These are phyloP conservation scores for Micronycteris hirsuta DNA, from an alignment of 2,113 vertebrate species.

Conservation along the genomic window DNA sequence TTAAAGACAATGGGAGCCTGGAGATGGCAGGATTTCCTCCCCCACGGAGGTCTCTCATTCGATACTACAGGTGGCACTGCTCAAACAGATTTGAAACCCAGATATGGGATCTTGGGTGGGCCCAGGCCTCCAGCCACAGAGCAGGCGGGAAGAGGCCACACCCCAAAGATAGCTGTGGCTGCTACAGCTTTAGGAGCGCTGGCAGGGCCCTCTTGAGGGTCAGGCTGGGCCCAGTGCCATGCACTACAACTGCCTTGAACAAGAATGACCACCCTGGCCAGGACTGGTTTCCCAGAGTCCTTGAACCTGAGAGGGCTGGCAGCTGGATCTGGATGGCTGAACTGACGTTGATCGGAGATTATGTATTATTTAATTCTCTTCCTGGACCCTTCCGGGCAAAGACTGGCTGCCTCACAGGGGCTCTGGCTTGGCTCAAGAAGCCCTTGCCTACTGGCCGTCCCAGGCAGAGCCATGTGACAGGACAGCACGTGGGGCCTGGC, in stretches of 20 bases:
- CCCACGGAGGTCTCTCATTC: not conserved
- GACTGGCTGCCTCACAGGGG: not conserved
- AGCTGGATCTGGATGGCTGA: not conserved
- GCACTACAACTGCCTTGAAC: not conserved
- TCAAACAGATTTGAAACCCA: rapidly evolving
- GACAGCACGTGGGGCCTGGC: not conserved
- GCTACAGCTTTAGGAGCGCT: rapidly evolving
- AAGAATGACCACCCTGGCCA: not conserved
- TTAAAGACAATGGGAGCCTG: not conserved
- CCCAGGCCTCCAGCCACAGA: not conserved
- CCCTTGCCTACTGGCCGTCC: not conserved
- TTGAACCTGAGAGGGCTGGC: slow-evolving; percentile 15
- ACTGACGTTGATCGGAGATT: not conserved
- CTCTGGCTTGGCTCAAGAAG: not conserved
- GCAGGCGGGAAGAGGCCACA: not conserved
- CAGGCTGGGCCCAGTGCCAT: not conserved
- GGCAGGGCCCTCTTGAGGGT: not conserved
- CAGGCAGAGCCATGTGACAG: not conserved
- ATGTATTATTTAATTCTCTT: not conserved
- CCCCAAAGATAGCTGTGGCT: not conserved
- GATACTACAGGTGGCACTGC: no score
- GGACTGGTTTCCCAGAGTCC: not conserved
- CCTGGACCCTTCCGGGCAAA: not conserved
- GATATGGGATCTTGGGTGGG: not conserved
- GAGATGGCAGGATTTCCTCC: not conserved